These are phyloP conservation scores for Furcula furcula DNA, from an alignment of 2,888 invertebrate species.

Conservation along the genomic window DNA sequence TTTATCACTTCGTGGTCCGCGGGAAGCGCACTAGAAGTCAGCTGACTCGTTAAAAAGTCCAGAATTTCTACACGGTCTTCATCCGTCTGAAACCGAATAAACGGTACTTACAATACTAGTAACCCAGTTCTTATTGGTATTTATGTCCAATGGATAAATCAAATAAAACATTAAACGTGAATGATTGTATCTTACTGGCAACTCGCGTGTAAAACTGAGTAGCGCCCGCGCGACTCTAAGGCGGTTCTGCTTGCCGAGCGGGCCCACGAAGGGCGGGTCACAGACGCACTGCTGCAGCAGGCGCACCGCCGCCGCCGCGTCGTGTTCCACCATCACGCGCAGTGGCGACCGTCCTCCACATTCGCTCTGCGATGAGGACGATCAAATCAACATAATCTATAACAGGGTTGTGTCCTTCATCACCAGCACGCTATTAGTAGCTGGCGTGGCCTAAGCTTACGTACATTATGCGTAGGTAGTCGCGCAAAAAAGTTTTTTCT, in stretches of 20 bases:
- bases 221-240: slow-evolving; percentile 65
- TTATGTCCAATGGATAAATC: not conserved
- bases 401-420: no score
- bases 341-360: slow-evolving; percentile 48
- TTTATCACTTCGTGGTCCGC: slow-evolving; percentile 54
- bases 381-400: no score
- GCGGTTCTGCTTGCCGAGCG: slow-evolving; percentile 74
- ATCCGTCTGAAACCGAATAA: slow-evolving; percentile 44
- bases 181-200: slow-evolving; percentile 15
- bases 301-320: slow-evolving; percentile 58
- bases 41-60: slow-evolving; percentile 64
- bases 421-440: no score
- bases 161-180: not conserved
- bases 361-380: slow-evolving; percentile 12
- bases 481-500: no score
- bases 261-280: slow-evolving; percentile 73
- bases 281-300: slow-evolving; percentile 72
- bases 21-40: slow-evolving; percentile 59
- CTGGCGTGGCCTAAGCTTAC: no score
- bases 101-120: not conserved
- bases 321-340: slow-evolving; percentile 62
- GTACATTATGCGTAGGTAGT: no score
- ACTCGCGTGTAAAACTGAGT: slow-evolving; percentile 37
- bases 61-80: slow-evolving; percentile 60
- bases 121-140: no score